phyloP scores from a whole-genome alignment of 2,888 invertebrate genomes.

The Macrophya annulata region DNA sequence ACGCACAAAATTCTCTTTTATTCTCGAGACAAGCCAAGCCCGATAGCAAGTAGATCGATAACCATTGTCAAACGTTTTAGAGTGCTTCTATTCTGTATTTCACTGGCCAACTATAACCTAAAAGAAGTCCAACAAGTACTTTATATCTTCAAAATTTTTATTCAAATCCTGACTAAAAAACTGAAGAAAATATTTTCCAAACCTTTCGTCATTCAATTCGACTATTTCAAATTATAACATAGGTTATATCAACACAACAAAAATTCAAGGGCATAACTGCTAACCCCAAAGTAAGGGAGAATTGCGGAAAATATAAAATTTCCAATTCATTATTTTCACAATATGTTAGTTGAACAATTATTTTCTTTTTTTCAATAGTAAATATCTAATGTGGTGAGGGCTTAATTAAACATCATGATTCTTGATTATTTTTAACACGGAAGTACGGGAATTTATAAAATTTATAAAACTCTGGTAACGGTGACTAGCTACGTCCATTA shows the following conservation, averaged over 20 bases:
- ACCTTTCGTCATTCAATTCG: neutral
- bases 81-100: constrained; percentile 23
- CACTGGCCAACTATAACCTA: constrained; percentile 34
- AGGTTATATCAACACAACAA: neutral
- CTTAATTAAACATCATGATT: neutral
- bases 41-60: constrained; percentile 41
- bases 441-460: neutral
- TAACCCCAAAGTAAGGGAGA: neutral
- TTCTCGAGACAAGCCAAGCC: constrained; percentile 28
- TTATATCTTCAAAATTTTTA: neutral
- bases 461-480: neutral
- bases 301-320: neutral
- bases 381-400: neutral
- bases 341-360: neutral
- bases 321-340: neutral
- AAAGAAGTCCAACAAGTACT: constrained; percentile 19
- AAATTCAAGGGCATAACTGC: neutral
- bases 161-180: neutral
- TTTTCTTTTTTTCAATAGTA: neutral
- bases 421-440: neutral
- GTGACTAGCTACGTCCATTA: constrained; percentile 26
- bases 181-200: neutral
- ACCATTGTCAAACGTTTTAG: constrained; percentile 47
- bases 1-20: constrained; percentile 8
- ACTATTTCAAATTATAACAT: neutral